These are phyloP conservation scores for Nasonia vitripennis DNA, from an alignment of 1,140 invertebrate genomes.

Conservation along the genomic window DNA sequence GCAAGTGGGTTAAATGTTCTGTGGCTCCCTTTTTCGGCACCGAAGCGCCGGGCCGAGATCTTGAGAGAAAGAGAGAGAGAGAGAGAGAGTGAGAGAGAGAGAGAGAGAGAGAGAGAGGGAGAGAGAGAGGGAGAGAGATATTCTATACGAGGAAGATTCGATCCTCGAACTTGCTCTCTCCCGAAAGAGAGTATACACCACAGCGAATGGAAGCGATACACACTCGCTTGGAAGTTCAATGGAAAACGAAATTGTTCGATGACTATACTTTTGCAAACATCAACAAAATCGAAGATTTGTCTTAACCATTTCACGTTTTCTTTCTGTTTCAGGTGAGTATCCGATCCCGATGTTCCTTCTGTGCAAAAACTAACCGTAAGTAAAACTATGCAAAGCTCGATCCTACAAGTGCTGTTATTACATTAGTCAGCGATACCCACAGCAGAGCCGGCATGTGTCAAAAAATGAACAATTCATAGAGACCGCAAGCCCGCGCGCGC, in stretches of 20 bases:
- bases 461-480: background rate
- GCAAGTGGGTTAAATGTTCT: conserved; percentile 36
- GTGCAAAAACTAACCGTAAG: background rate
- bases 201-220: background rate
- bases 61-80: too few species aligned
- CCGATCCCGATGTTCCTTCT: background rate
- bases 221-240: background rate
- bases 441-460: background rate
- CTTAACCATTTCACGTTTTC: background rate
- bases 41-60: background rate
- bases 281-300: background rate
- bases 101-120: too few species aligned
- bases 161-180: background rate
- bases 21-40: conserved; percentile 17
- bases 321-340: conserved; percentile 2
- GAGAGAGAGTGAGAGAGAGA: too few species aligned
- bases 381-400: background rate
- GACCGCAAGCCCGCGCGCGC: background rate
- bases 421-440: too few species aligned
- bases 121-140: background rate
- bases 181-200: background rate
- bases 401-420: too few species aligned
- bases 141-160: background rate
- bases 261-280: background rate
- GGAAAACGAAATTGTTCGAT: conserved; percentile 10